Percentiles rank a stretch among this genome's conserved stretches.
These are phyloP conservation scores for Bombus ignitus DNA, from an alignment of 1,140 invertebrate genomes.

Conservation along the genomic window DNA sequence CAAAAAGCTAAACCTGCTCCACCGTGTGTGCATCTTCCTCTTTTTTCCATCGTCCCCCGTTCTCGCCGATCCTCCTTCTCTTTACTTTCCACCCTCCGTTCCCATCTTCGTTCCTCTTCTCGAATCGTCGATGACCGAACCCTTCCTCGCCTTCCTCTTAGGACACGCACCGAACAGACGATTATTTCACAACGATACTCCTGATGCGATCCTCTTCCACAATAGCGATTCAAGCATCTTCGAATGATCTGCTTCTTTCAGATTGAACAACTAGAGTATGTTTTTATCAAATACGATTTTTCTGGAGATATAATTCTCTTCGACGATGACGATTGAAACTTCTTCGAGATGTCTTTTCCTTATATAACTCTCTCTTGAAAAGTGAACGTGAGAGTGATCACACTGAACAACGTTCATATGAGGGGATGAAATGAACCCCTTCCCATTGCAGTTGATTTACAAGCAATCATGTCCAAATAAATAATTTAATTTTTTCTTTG, in stretches of 20 bases:
- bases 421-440: no score
- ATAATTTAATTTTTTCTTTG: no score
- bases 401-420: no score
- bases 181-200: constrained; percentile 24
- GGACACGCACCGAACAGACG: constrained; percentile 5
- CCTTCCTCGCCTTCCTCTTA: constrained; percentile 1
- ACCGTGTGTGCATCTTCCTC: constrained; percentile 43
- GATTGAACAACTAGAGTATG: neutral
- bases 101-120: neutral
- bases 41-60: constrained; percentile 61
- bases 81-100: constrained; percentile 37
- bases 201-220: neutral
- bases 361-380: no score
- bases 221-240: neutral
- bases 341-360: neutral
- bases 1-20: constrained; percentile 77
- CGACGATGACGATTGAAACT: neutral
- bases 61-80: constrained; percentile 5
- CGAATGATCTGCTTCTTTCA: neutral
- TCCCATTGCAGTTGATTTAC: no score
- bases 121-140: neutral
- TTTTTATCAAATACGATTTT: neutral
- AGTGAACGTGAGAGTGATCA: no score
- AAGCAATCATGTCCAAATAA: no score
- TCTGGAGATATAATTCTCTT: no score